Evolutionary conservation across 2,888 invertebrate genomes (phyloP).

Genomic region (Drosophila monieri): DNA sequence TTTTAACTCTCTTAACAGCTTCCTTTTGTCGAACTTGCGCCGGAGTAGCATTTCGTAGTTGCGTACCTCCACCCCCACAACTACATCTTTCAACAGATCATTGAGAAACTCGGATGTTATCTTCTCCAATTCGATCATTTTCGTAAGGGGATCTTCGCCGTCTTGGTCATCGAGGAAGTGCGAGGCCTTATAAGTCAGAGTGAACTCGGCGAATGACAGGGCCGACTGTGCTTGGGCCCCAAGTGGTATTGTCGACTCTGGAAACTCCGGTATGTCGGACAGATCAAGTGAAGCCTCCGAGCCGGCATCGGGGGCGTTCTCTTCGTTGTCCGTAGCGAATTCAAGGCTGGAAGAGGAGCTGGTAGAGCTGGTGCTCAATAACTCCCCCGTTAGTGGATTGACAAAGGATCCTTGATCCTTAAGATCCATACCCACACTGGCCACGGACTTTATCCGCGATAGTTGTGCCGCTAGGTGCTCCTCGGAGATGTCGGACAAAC

Average conservation of each 20-base stretch:
- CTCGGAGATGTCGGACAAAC: conserved; percentile 51
- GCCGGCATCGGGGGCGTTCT: neutral
- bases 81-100: conserved; percentile 34
- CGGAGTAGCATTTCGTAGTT: conserved; percentile 41
- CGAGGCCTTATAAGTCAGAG: neutral
- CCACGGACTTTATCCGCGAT: neutral
- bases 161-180: fast-evolving
- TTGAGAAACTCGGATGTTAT: conserved; percentile 52
- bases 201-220: neutral
- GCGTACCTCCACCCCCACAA: conserved; percentile 40
- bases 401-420: conserved; percentile 41
- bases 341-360: neutral
- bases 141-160: neutral
- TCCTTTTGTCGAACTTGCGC: conserved; percentile 60
- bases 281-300: neutral
- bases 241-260: neutral
- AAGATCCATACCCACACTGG: neutral
- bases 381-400: conserved; percentile 36
- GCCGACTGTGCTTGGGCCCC: neutral
- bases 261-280: conserved; percentile 10
- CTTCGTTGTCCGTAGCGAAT: neutral
- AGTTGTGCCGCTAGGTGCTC: neutral
- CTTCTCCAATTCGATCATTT: neutral
- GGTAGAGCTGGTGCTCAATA: neutral
- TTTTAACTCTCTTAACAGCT: conserved; percentile 40